Evolutionary conservation across 2,888 invertebrate genomes (phyloP).

Genomic region (Seira musarum): DNA sequence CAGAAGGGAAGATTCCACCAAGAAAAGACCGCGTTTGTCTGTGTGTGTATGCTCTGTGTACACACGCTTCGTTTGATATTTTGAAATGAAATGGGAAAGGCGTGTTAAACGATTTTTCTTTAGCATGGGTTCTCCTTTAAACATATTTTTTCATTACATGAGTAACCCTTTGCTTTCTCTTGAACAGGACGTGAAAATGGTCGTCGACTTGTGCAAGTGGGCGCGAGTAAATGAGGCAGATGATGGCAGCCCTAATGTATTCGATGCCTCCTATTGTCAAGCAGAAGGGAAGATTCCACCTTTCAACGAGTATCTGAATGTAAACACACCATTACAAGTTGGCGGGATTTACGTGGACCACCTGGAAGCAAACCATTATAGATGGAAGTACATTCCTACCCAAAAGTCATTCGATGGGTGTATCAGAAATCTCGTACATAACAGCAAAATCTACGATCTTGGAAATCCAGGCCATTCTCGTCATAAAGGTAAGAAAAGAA

Average conservation of each 20-base stretch:
- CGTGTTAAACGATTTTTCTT: constrained; percentile 8
- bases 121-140: no score
- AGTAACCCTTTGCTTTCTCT: neutral
- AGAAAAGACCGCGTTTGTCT: no score
- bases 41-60: no score
- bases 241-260: constrained; percentile 89
- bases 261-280: constrained; percentile 92
- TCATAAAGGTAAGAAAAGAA: constrained; percentile 73
- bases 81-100: neutral
- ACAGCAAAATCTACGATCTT: constrained; percentile 94
- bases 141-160: neutral
- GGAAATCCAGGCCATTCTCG: constrained; percentile 92
- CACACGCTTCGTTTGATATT: neutral
- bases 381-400: constrained; percentile 92
- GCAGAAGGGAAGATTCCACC: constrained; percentile 92
- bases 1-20: constrained; percentile 91
- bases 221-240: constrained; percentile 91
- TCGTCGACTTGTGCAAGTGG: constrained; percentile 93
- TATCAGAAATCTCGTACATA: constrained; percentile 94
- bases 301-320: constrained; percentile 96
- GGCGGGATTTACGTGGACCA: constrained; percentile 94
- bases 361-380: constrained; percentile 89
- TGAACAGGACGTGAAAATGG: constrained; percentile 84
- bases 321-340: constrained; percentile 94
- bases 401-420: constrained; percentile 92